Evolutionary conservation across 2,113 vertebrate genomes (phyloP).

Genomic region (Amazona vittata): DNA sequence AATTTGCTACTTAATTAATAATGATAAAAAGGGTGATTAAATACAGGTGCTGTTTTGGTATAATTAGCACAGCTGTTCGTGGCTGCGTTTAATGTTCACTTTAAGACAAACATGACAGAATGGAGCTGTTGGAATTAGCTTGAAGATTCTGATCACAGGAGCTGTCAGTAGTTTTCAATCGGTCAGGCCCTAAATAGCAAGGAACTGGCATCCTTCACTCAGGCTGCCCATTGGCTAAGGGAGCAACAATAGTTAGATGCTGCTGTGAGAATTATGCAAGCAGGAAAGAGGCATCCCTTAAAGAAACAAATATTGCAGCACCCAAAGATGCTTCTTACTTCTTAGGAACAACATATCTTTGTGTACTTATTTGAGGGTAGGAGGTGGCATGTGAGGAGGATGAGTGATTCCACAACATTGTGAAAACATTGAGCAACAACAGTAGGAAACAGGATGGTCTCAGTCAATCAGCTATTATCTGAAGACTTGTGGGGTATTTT

Average conservation of each 20-base stretch:
- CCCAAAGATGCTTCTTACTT: background rate
- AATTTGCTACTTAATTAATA: background rate
- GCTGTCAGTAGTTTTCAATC: too few relatives aligned
- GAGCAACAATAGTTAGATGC: background rate
- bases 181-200: background rate
- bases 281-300: background rate
- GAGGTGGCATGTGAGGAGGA: background rate
- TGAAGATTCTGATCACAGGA: background rate
- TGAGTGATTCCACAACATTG: background rate
- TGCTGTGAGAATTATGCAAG: background rate
- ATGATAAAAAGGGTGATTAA: constrained; percentile 6
- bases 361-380: background rate
- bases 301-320: background rate
- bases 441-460: background rate
- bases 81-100: background rate
- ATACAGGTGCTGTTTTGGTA: background rate
- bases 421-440: background rate
- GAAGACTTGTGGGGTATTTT: fast-evolving
- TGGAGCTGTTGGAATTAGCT: background rate
- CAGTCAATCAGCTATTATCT: background rate
- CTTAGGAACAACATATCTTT: background rate
- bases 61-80: background rate
- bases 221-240: background rate
- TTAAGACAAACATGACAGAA: background rate
- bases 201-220: background rate